Conservation (phyloP, 2,888 invertebrate genomes). For the Napeogenes inachia region DNA sequence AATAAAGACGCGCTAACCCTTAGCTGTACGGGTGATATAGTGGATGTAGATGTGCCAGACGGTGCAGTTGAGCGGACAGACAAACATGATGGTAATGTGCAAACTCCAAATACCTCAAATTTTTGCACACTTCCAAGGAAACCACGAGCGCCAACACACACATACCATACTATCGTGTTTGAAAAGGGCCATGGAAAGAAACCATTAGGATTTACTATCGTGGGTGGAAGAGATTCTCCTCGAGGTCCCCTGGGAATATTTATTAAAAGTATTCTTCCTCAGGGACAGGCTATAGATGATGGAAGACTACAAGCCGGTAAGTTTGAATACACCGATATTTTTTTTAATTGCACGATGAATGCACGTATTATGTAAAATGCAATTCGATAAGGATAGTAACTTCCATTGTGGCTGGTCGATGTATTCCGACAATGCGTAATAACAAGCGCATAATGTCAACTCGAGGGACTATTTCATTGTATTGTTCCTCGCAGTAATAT, state of each 20-base stretch:
- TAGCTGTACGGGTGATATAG: conserved; percentile 62
- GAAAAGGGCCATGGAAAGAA: conserved; percentile 90
- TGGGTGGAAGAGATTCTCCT: conserved; percentile 90
- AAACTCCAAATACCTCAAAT: conserved; percentile 74
- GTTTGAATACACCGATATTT: conserved; percentile 25
- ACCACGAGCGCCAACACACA: conserved; percentile 82
- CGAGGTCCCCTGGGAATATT: conserved; percentile 91
- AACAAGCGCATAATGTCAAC: conserved; percentile 36
- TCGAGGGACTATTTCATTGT: conserved; percentile 37
- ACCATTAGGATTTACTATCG: conserved; percentile 92
- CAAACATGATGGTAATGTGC: conserved; percentile 56
- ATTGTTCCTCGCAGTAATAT: conserved; percentile 18
- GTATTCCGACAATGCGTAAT: conserved; percentile 41
- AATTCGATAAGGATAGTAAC: conserved; percentile 55
- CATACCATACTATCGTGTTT: conserved; percentile 84
- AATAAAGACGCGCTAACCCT: conserved; percentile 65
- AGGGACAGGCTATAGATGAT: conserved; percentile 90
- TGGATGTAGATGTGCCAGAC: conserved; percentile 65
- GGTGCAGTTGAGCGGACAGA: conserved; percentile 53
- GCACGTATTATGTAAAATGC: conserved; percentile 36
- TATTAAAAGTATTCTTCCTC: conserved; percentile 89
- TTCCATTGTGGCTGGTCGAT: conserved; percentile 45
- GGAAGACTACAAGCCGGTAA: conserved; percentile 88
- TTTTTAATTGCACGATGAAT: conserved; percentile 17
- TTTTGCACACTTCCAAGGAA: conserved; percentile 85